phyloP scores from a whole-genome alignment of 2,797 vertebrate species.

The Lutra lutra region DNA sequence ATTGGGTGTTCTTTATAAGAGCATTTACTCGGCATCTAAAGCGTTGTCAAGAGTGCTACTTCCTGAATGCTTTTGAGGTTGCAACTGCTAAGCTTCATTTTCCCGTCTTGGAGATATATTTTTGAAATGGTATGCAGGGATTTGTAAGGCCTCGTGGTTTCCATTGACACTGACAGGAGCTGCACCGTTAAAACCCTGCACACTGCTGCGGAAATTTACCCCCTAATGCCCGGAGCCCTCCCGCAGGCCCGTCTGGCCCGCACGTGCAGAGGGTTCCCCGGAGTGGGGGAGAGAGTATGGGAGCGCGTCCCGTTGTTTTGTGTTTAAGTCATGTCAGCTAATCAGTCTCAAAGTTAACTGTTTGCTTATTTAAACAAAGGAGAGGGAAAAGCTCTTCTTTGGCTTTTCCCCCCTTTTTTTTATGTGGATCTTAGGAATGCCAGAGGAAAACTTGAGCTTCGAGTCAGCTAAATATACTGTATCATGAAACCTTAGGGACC shows the following conservation, averaged over 20 bases:
- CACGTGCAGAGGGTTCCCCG: accelerated
- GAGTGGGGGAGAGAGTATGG: not conserved
- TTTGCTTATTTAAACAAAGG: conserved; percentile 47
- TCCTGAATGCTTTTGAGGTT: conserved; percentile 71
- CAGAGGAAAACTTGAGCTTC: conserved; percentile 78
- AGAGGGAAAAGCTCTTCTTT: conserved; percentile 25
- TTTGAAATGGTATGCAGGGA: conserved; percentile 70
- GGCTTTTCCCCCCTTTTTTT: not conserved
- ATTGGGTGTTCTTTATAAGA: conserved; percentile 76
- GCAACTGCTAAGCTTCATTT: conserved; percentile 70
- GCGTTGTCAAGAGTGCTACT: conserved; percentile 60
- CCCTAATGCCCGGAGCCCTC: not conserved
- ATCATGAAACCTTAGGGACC: conserved; percentile 94
- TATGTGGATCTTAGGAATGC: conserved; percentile 69
- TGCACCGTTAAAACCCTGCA: conserved; percentile 29
- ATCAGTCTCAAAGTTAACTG: conserved; percentile 23
- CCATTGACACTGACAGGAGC: conserved; percentile 62
- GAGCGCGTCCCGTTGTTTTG: not conserved
- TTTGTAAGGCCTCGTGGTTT: conserved; percentile 68
- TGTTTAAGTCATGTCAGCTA: not conserved
- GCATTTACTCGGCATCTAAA: conserved; percentile 67
- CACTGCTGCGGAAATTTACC: not conserved
- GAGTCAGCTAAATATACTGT: conserved; percentile 91
- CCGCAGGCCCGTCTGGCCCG: not conserved
- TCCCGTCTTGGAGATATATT: conserved; percentile 61